phyloP scores from a whole-genome alignment of 2,888 invertebrate genomes.

The Drosophila kambysellisi region DNA sequence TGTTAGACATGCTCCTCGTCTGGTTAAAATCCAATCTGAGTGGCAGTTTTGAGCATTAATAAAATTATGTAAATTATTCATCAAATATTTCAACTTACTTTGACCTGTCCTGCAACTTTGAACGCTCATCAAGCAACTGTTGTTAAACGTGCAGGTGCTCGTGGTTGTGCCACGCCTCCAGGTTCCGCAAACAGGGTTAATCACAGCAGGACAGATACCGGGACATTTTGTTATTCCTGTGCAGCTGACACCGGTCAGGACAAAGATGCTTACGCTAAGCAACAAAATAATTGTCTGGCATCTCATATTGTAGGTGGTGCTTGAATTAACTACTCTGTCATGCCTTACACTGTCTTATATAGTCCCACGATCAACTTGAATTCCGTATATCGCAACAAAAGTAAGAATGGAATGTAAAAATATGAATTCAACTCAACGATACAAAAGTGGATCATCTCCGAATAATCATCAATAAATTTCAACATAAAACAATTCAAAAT shows the following conservation, averaged over 20 bases:
- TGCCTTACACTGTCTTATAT: background rate
- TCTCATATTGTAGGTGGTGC: background rate
- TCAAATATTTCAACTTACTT: background rate
- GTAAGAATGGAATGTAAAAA: background rate
- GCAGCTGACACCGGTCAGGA: background rate
- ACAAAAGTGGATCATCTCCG: background rate
- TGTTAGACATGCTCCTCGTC: no score
- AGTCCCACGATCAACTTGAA: background rate
- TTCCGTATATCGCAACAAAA: background rate
- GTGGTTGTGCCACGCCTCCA: background rate
- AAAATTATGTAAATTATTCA: no score
- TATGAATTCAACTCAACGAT: background rate
- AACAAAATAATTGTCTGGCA: background rate
- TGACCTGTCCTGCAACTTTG: background rate
- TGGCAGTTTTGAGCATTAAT: no score
- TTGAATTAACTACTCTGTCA: background rate
- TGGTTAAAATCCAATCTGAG: no score
- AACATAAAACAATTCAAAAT: background rate
- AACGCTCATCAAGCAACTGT: accelerated
- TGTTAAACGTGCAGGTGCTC: background rate
- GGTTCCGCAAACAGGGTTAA: background rate
- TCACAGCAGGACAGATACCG: background rate
- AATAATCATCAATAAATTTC: background rate
- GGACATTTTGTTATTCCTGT: background rate
- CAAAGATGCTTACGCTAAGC: background rate